phyloP scores from a whole-genome alignment of 1,140 invertebrate species.

The Sycophila sp. region DNA sequence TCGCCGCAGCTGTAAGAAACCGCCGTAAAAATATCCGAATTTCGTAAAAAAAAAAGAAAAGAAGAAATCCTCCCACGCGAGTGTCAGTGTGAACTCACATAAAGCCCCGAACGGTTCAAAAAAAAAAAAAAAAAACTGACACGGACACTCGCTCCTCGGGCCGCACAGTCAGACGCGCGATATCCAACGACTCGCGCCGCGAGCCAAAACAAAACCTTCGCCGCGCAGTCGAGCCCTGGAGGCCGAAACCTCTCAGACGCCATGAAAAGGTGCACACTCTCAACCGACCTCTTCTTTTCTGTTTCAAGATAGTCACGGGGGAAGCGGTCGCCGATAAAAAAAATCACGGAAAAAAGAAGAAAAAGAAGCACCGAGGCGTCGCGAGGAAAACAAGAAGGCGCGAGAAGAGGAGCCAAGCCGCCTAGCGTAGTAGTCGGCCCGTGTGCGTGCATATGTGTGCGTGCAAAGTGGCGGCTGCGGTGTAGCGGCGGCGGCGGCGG shows the following conservation, averaged over 20 bases:
- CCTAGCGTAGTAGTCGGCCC: slow-evolving; percentile 26
- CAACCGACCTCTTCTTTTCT: too few species aligned
- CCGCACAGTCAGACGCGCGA: neutral
- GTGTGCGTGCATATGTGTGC: slow-evolving; percentile 14
- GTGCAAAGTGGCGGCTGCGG: slow-evolving; percentile 18
- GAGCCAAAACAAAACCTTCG: slow-evolving; percentile 19
- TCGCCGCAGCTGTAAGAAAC: too few species aligned
- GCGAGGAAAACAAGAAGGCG: too few species aligned
- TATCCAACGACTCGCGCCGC: neutral
- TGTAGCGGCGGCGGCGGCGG: slow-evolving; percentile 34
- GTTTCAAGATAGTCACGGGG: slow-evolving; percentile 19
- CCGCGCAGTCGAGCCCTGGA: neutral
- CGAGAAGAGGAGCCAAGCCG: slow-evolving; percentile 27
- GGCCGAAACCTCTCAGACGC: too few species aligned
- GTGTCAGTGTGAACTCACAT: slow-evolving; percentile 13
- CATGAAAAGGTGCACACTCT: too few species aligned
- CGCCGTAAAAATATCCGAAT: too few species aligned
- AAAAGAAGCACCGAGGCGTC: neutral
- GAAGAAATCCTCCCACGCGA: too few species aligned
- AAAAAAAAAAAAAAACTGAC: neutral
- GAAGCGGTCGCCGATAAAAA: too few species aligned
- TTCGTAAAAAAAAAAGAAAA: neutral
- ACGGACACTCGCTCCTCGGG: neutral
- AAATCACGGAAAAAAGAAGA: too few species aligned
- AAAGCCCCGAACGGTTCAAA: slow-evolving; percentile 3